Conservation (phyloP, 37 sponge, comb jelly and placozoan species). For the Beroe forskalii region DNA sequence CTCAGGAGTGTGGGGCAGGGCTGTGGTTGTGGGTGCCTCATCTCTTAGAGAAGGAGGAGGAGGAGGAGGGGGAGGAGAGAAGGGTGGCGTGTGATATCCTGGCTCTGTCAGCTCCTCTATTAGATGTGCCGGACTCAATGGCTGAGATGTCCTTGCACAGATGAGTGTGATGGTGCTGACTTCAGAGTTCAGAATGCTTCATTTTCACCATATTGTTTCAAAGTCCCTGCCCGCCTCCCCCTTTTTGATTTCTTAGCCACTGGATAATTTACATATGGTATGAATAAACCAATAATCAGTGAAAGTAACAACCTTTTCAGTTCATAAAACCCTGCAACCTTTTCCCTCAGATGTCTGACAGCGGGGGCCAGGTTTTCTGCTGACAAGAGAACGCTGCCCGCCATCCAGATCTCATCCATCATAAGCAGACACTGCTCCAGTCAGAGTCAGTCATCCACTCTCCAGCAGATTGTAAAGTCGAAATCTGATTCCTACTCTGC, state of each 20-base stretch:
- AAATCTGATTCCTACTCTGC: background rate
- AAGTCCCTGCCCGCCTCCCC: no score
- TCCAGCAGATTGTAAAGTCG: background rate
- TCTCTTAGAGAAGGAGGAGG: background rate
- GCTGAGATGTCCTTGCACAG: conserved; percentile 32
- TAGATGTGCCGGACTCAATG: background rate
- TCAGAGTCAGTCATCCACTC: background rate
- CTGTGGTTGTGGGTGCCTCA: conserved; percentile 27
- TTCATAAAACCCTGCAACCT: no score
- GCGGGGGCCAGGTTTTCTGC: background rate
- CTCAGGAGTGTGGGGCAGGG: background rate
- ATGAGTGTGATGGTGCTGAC: background rate
- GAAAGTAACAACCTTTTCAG: no score
- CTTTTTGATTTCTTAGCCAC: no score
- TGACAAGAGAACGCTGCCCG: background rate
- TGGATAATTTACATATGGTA: no score
- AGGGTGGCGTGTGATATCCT: conserved; percentile 16
- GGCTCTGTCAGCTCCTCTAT: conserved; percentile 50
- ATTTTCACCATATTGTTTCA: no score
- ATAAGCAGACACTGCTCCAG: conserved; percentile 63
- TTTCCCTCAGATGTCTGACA: background rate
- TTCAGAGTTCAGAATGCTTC: background rate
- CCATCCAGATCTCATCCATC: conserved; percentile 9
- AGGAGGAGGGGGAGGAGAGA: background rate
- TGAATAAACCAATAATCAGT: no score